Evolutionary conservation across 2,888 invertebrate species (phyloP).

Genomic region (Lepidochrysops patricia): DNA sequence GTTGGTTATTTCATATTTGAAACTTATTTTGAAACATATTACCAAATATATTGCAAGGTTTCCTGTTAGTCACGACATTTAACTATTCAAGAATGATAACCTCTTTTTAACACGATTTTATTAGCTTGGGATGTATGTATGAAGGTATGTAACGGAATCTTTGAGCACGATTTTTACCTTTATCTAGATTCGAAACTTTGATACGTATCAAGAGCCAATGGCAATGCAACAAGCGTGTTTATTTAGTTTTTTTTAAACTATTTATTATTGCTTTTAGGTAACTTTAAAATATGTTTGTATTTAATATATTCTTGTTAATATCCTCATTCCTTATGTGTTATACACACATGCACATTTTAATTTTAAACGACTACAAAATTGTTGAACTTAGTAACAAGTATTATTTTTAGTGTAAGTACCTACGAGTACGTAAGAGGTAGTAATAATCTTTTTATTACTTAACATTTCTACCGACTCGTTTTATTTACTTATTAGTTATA

Average conservation of each 20-base stretch:
- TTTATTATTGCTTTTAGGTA: neutral
- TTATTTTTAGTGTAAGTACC: neutral
- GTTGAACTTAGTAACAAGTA: neutral
- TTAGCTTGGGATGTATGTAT: too few relatives aligned
- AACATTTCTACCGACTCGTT: too few relatives aligned
- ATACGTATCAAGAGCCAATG: too few relatives aligned
- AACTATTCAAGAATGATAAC: neutral
- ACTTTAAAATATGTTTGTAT: too few relatives aligned
- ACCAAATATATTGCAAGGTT: neutral
- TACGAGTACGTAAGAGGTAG: neutral
- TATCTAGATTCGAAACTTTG: too few relatives aligned
- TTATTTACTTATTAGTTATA: too few relatives aligned
- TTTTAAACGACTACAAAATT: neutral
- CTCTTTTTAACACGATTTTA: neutral
- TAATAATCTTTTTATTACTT: too few relatives aligned
- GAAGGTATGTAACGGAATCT: too few relatives aligned
- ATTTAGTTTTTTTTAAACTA: neutral
- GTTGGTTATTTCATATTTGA: neutral
- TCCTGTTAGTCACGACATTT: neutral
- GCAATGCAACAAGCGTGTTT: too few relatives aligned
- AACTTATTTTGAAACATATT: neutral
- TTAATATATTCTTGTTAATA: neutral
- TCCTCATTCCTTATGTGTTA: too few relatives aligned
- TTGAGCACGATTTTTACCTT: too few relatives aligned
- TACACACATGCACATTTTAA: too few relatives aligned